Evolutionary conservation across 92 coral and sea anemone species (phyloP), one percentile per base, ranked within the genome.

Genomic region (Epizoanthus fatuus): DNA sequence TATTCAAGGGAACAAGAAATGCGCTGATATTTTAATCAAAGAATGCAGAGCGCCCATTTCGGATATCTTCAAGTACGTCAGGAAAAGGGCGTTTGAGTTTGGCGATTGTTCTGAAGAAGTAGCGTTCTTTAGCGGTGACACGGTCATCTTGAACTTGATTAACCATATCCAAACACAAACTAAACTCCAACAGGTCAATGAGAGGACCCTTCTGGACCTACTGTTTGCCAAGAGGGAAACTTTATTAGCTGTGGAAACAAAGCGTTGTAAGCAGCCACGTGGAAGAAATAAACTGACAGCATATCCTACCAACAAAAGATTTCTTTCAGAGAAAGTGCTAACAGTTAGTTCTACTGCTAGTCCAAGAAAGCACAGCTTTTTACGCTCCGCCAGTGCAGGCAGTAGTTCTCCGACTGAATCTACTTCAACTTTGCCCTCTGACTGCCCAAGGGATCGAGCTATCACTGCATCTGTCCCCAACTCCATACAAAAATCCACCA

Each of bases 161-260:
- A 62, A 77, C 44, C 22, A 62, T 47, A 13, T 19, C 70, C 55
- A 42, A 77, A 39, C 39, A 39, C 82, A 77, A 77, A 77, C 45
- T 62, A 19, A 40, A 60, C 69, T 32, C 54, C 69, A 77, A 40
- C n/a, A 44, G 69, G 58, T 78, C 38, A 93, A 90, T 29, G 94
- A 95, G 62, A 73, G 19, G 22, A 83, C 76, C 80, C 12, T 95
- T 51, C 83, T 95, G 37, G 85, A 85, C 55, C 87, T 95, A 81
- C 84, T 95, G 83, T 95, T 95, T 95, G 87, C 92, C 25, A 67
- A 94, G 35, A 88, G 75, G 77, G 92, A 90, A 80, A 85, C 65
- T 14, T 35, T 57, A 51, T 11, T 72, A 7, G 40, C 86, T 45
- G 19, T 51, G 12, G 76, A 69, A 19, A 76, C 70, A 59, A 69